Evolutionary conservation across 2,113 vertebrate species (phyloP), one percentile per base, ranked within the genome.

Genomic region (Pseudolaguvia tuberculata): DNA sequence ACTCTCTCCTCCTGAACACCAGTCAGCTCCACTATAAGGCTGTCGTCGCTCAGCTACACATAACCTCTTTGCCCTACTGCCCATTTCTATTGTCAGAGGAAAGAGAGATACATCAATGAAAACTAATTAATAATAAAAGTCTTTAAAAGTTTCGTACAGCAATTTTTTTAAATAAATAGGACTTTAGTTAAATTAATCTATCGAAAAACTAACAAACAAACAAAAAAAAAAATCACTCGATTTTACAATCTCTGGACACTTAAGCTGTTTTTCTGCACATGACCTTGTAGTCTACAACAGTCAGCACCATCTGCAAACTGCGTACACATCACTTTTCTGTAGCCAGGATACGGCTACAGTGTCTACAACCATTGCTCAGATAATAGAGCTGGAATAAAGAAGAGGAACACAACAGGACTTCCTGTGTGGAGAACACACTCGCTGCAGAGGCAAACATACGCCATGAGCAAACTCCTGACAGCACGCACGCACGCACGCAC

Each of bases 1-100:
- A 80, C 90, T 92, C 85, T 92, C 91, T 63, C 89, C 90, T 53
- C 91, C 91, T 67, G 91, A 92, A 83, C 91, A 91, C 91, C 91
- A 92, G 86, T 92, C 91, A 27, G 89, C 89, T 78, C 91, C 91
- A 72, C 89, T 91, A 84, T 92, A 92, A 5, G 91, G 91, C 85
- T 90, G 89, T 85, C 91, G 88, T 82, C 89, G 87, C 68, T 92
- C 91, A 55, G 91, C 89, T 81, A 92, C 91, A 80, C 91, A 92
- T 85, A 92, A 90, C 78, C 91, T 88, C 85, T 92, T 92, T 50
- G 89, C 90, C 79, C 91, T 87, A 84, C 87, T 91, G 67, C 84
- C 77, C 51, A 81, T 39, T 71, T 86, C 85, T 86, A 59, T 17
- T 59, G 45, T 53, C 4, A 42, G 4, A 29, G 10, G 12, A 50